Percentiles rank a stretch among this genome's conserved stretches.
phyloP scores from a whole-genome alignment of 1,140 invertebrate genomes.

The Mycetomoellerius zeteki region DNA sequence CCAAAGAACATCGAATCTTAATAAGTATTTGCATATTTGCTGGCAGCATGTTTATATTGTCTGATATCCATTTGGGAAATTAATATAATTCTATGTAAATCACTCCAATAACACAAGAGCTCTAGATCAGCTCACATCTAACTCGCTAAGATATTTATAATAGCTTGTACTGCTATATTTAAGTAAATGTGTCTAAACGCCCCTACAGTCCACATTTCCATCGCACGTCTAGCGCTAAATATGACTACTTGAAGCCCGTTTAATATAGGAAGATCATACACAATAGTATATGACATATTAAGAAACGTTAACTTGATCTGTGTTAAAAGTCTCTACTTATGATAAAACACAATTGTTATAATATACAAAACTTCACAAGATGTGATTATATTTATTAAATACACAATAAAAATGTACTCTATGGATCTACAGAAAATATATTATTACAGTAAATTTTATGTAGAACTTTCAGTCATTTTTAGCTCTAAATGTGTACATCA shows the following conservation, averaged over 20 bases:
- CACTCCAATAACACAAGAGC: conserved; percentile 45
- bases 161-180: not conserved
- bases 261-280: not conserved
- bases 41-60: conserved; percentile 76
- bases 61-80: conserved; percentile 68
- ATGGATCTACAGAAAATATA: conserved; percentile 3
- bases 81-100: conserved; percentile 75
- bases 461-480: conserved; percentile 23
- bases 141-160: conserved; percentile 28
- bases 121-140: conserved; percentile 33
- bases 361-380: not conserved
- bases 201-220: conserved; percentile 50
- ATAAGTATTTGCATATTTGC: conserved; percentile 70
- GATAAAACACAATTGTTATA: not conserved
- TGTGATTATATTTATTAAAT: conserved; percentile 19
- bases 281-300: conserved; percentile 7
- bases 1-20: conserved; percentile 73
- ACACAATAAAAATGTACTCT: not conserved
- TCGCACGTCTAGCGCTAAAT: conserved; percentile 37
- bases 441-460: conserved; percentile 15
- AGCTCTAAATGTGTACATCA: conserved; percentile 28
- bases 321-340: conserved; percentile 8
- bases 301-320: not conserved
- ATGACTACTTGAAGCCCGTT: conserved; percentile 2
- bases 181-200: conserved; percentile 66